These are phyloP conservation scores for Yponomeuta evonymella DNA, from an alignment of 2,888 invertebrate species.

Conservation along the genomic window DNA sequence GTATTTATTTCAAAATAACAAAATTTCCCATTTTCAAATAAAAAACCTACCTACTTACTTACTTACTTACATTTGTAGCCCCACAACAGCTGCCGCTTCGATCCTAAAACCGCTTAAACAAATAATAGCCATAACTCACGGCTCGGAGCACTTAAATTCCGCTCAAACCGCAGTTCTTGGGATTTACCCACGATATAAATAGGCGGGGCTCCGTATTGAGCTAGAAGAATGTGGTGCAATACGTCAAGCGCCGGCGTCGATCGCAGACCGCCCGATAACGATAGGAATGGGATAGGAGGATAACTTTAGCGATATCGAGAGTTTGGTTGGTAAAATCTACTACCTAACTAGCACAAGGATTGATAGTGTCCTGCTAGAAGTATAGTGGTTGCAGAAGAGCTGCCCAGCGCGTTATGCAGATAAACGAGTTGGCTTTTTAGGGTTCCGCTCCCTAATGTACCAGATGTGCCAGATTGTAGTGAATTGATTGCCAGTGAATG, in stretches of 20 bases:
- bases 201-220: constrained; percentile 27
- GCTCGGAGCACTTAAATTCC: constrained; percentile 7
- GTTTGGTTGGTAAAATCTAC: no score
- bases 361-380: no score
- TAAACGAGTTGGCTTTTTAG: no score
- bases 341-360: no score
- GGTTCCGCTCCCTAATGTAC: no score
- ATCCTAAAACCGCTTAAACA: constrained; percentile 10
- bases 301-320: not conserved
- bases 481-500: no score
- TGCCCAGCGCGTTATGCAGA: no score
- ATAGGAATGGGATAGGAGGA: constrained; percentile 29
- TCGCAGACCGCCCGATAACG: constrained; percentile 51
- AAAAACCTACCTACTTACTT: no score
- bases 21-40: no score
- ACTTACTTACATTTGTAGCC: not conserved
- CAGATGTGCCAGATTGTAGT: no score
- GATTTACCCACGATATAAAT: constrained; percentile 11
- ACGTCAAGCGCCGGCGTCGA: constrained; percentile 53
- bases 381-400: no score
- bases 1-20: no score
- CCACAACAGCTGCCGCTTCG: not conserved
- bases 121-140: constrained; percentile 17
- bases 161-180: constrained; percentile 8
- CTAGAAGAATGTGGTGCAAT: constrained; percentile 65